Percentiles rank a stretch among this genome's conserved stretches.
phyloP scores from a whole-genome alignment of 1,140 invertebrate genomes.

The Lasioglossum baleicum region DNA sequence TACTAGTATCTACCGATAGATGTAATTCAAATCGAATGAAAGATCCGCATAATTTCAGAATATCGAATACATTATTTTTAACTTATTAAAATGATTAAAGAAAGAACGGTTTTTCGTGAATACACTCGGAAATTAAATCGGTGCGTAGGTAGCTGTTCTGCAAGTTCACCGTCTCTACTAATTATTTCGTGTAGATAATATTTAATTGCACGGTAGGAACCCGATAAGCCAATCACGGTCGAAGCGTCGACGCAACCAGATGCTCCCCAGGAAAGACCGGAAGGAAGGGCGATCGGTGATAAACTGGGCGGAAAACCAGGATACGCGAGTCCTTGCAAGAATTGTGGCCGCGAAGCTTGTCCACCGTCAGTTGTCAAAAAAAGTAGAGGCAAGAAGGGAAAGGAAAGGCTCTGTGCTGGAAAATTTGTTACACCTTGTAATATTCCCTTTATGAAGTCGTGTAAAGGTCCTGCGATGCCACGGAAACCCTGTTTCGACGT shows the following conservation, averaged over 20 bases:
- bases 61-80: too few species aligned
- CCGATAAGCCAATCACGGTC: neutral
- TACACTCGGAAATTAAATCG: too few species aligned
- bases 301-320: neutral
- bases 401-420: neutral
- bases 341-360: neutral
- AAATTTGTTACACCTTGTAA: neutral
- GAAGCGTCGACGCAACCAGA: neutral
- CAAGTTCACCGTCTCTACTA: too few species aligned
- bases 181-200: neutral
- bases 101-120: too few species aligned
- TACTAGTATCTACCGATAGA: too few species aligned
- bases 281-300: neutral
- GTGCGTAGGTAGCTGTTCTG: too few species aligned
- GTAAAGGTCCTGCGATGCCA: neutral
- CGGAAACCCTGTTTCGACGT: slow-evolving; percentile 17
- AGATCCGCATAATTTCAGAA: too few species aligned
- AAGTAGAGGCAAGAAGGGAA: neutral
- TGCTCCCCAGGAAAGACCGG: neutral
- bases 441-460: neutral
- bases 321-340: neutral
- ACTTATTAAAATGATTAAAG: too few species aligned
- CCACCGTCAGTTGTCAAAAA: neutral
- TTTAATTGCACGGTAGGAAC: neutral
- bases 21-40: too few species aligned